Conservation (phyloP, 2,797 vertebrate species). For the Propithecus deckenii region DNA sequence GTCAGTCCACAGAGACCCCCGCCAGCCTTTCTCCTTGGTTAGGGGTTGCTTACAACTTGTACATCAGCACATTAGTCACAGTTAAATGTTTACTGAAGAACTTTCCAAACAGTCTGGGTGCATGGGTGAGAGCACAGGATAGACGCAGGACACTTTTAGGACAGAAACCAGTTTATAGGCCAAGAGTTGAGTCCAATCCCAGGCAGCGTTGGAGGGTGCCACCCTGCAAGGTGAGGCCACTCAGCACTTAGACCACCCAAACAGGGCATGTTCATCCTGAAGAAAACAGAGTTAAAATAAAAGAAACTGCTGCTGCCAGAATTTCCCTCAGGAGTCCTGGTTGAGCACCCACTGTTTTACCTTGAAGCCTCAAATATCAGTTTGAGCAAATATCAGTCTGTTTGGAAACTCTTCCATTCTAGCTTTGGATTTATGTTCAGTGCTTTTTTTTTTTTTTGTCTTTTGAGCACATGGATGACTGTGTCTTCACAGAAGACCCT, state of each 20-base stretch:
- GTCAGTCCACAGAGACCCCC: constrained; percentile 14
- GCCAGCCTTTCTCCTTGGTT: constrained; percentile 58
- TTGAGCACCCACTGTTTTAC: background rate
- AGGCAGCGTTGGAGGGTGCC: background rate
- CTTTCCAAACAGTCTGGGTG: background rate
- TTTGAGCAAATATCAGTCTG: background rate
- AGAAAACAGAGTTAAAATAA: background rate
- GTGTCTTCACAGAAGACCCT: background rate
- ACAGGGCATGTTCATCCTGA: background rate
- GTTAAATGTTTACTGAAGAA: constrained; percentile 35
- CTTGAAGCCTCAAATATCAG: background rate
- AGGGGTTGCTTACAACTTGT: constrained; percentile 63
- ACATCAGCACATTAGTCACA: constrained; percentile 24
- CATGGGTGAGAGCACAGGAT: background rate
- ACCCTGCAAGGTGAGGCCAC: background rate
- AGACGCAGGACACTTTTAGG: background rate
- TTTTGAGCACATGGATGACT: background rate
- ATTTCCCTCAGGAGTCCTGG: background rate
- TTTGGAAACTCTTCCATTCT: background rate
- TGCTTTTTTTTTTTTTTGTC: background rate
- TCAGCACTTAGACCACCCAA: background rate
- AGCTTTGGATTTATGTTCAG: background rate
- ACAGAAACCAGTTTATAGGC: background rate
- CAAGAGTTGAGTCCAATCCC: background rate
- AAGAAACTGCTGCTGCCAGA: background rate